These are phyloP conservation scores for Melieria crassipennis DNA, from an alignment of 2,888 invertebrate genomes.

Conservation along the genomic window DNA sequence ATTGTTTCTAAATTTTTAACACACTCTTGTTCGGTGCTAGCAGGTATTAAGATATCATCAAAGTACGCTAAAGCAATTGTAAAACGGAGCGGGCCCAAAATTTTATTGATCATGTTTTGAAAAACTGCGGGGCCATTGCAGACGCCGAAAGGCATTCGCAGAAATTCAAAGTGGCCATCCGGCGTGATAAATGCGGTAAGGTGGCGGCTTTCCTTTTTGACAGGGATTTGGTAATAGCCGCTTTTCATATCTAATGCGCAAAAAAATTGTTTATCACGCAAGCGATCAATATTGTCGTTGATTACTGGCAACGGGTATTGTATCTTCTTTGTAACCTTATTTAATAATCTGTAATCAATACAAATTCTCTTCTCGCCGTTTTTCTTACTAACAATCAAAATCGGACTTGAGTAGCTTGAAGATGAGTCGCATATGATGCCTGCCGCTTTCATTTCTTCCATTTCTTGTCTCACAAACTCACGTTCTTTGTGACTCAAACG, in stretches of 20 bases:
- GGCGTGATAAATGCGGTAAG: no score
- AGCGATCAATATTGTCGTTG: conserved; percentile 42
- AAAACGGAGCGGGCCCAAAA: conserved; percentile 38
- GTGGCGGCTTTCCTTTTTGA: not conserved
- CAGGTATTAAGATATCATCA: conserved; percentile 34
- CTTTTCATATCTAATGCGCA: conserved; percentile 42
- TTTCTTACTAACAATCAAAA: conserved; percentile 45
- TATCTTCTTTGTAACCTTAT: conserved; percentile 24
- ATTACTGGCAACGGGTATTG: conserved; percentile 43
- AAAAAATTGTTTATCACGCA: conserved; percentile 40
- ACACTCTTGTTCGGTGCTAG: no score
- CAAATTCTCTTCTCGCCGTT: conserved; percentile 41
- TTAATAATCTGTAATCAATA: no score
- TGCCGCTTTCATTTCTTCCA: conserved; percentile 35
- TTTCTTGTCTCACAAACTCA: conserved; percentile 9
- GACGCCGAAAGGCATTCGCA: no score
- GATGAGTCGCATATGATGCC: conserved; percentile 40
- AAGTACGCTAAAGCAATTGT: not conserved
- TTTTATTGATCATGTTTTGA: not conserved
- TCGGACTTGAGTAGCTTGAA: conserved; percentile 35
- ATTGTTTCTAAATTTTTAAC: no score
- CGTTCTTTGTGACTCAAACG: conserved; percentile 37
- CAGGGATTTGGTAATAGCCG: not conserved
- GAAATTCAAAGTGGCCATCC: no score
- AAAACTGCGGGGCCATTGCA: not conserved